Percentiles rank a stretch among this genome's conserved stretches.
Evolutionary conservation across 2,113 vertebrate genomes (phyloP).

Genomic region (Nothoprocta perdicaria): DNA sequence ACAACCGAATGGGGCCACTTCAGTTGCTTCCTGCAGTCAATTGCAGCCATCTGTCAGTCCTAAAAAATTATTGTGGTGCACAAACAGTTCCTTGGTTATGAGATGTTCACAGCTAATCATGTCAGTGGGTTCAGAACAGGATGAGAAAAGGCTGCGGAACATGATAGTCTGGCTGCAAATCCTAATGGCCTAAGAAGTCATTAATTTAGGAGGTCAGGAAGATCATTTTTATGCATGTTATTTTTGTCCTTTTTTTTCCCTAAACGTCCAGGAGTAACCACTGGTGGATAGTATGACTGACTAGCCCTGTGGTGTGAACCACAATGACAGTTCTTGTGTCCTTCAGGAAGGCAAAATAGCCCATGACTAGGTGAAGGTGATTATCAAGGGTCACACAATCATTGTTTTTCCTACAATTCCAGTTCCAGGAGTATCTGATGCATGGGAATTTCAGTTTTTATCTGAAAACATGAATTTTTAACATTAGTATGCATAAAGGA

Average conservation of each 20-base stretch:
- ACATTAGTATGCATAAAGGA: neutral
- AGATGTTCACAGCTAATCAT: neutral
- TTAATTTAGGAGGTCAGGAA: neutral
- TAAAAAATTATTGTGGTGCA: neutral
- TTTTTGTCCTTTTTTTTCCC: neutral
- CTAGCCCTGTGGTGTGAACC: neutral
- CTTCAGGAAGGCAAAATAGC: neutral
- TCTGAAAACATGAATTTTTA: neutral
- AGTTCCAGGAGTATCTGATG: neutral
- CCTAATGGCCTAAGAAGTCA: neutral
- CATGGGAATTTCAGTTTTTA: neutral
- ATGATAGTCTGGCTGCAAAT: neutral
- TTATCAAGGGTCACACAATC: neutral
- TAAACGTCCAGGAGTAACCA: neutral
- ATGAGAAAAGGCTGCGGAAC: neutral
- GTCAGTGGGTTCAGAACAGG: neutral
- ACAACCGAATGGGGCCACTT: constrained; percentile 23
- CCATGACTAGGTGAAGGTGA: neutral
- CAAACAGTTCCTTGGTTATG: neutral
- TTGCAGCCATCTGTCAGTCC: neutral
- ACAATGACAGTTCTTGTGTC: neutral
- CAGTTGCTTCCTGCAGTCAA: constrained; percentile 9
- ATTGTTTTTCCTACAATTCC: neutral
- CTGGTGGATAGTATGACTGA: neutral
- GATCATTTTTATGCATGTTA: neutral